Base-by-base conservation (phyloP, 2,888 invertebrate genomes). In the Cabera pusaria region DNA sequence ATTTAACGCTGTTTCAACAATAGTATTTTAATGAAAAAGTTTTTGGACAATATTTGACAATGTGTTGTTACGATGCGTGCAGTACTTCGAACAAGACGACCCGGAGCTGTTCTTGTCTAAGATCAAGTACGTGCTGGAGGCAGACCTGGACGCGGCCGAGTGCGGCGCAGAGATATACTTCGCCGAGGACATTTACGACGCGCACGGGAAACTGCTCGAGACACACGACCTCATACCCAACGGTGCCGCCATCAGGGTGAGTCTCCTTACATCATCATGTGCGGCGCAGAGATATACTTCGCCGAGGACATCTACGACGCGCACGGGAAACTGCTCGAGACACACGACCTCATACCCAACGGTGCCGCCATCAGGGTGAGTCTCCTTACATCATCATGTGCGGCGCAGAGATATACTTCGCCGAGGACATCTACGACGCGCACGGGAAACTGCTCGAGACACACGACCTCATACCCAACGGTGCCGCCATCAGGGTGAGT, bases 61-160 rank as follows among this genome's bases (percentile, higher is more conserved):
- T n/a, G n/a, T n/a, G n/a, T n/a, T n/a, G n/a, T n/a, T n/a, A n/a
- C n/a, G n/a, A n/a, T n/a, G n/a, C n/a, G n/a, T n/a, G 0, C 45
- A 96, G 95, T 96, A 98, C 78, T 98, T 98, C 80, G 97, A 98
- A 72, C 97, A 97, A 81, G 98, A 98, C 72, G 98, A 98, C 84
- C 97, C 98, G 0, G 97, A 97, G 79, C 86, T 98, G 40, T 98
- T 97, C 83, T 85, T 97, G 46, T 94, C 95, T n/a, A 98, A 98
- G 90, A 94, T 98, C 22, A 96, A 96, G 72, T 98, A 97, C 77
- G 94, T 98, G 49, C 84, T 97, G 56, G 97, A 98, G 63, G 96
- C 97, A 50, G 96, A 97, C 82, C 93, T 97, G 49, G 96, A 96
- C 72, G 87, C 88, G 72, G 87, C 88, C 12, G 94, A 94, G 34